phyloP scores from a whole-genome alignment of 2,888 invertebrate genomes.

The Sinelater perroti region DNA sequence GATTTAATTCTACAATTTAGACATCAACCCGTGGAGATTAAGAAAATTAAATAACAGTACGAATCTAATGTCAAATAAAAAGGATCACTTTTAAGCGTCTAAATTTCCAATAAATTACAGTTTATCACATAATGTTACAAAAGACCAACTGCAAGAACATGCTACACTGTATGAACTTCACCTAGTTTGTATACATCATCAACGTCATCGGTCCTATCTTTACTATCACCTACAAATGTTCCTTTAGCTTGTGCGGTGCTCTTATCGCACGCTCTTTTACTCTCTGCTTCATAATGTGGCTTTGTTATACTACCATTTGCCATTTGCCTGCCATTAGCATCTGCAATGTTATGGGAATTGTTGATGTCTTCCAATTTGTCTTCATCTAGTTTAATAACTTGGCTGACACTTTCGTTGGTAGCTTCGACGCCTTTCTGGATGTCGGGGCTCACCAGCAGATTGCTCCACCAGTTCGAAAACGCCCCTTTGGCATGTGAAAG shows the following conservation, averaged over 20 bases:
- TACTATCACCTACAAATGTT: constrained; percentile 35
- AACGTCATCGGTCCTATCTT: constrained; percentile 26
- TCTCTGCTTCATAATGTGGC: constrained; percentile 15
- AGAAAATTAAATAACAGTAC: too few relatives aligned
- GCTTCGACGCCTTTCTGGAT: constrained; percentile 50
- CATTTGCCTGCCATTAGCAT: constrained; percentile 25
- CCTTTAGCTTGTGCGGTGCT: constrained; percentile 37
- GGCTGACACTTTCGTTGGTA: constrained; percentile 36
- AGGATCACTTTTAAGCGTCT: too few relatives aligned
- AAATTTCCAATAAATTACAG: too few relatives aligned
- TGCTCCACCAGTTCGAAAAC: constrained; percentile 87
- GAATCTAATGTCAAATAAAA: too few relatives aligned
- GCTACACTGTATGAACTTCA: constrained; percentile 53
- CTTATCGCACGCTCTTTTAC: constrained; percentile 39
- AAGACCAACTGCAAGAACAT: too few relatives aligned
- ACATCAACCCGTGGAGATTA: too few relatives aligned
- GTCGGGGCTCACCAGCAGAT: constrained; percentile 66
- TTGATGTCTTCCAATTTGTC: constrained; percentile 31
- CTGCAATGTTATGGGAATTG: constrained; percentile 42
- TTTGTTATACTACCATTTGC: constrained; percentile 27
- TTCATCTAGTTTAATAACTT: constrained; percentile 20
- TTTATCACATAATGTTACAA: too few relatives aligned
- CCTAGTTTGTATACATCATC: constrained; percentile 48
- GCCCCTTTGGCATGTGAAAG: constrained; percentile 89
- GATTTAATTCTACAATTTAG: too few relatives aligned